Percentiles rank a stretch among this genome's conserved stretches.
Conservation (phyloP, 2,888 invertebrate species). For the Cephus spinipes region DNA sequence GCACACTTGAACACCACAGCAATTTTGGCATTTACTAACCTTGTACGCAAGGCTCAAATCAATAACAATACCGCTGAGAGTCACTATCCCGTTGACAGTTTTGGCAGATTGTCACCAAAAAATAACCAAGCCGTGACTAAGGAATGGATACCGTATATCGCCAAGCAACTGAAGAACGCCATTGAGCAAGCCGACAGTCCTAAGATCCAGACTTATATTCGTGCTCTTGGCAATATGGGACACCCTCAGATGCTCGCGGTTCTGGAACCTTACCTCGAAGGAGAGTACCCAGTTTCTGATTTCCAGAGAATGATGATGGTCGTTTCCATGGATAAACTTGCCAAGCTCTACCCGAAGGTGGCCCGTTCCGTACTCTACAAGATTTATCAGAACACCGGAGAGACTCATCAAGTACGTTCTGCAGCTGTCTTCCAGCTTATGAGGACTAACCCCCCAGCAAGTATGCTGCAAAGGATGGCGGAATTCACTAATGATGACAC, state of each 20-base stretch:
- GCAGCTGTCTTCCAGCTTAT: slow-evolving; percentile 75
- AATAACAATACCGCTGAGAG: slow-evolving; percentile 72
- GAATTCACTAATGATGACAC: slow-evolving; percentile 75
- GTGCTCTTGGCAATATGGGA: slow-evolving; percentile 76
- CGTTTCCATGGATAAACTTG: slow-evolving; percentile 70
- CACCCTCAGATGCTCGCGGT: slow-evolving; percentile 72
- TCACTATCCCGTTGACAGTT: slow-evolving; percentile 75
- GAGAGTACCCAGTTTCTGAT: slow-evolving; percentile 69
- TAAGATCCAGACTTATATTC: slow-evolving; percentile 73
- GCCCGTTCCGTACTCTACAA: slow-evolving; percentile 74
- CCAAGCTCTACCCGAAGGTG: slow-evolving; percentile 68
- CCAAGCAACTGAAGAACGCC: slow-evolving; percentile 70
- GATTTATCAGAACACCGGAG: slow-evolving; percentile 76
- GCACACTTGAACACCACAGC: slow-evolving; percentile 70
- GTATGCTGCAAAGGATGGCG: slow-evolving; percentile 79
- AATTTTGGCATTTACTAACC: slow-evolving; percentile 71
- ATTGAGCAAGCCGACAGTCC: slow-evolving; percentile 70
- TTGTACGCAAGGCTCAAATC: slow-evolving; percentile 73
- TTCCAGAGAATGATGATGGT: slow-evolving; percentile 77
- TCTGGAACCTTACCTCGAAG: slow-evolving; percentile 78
- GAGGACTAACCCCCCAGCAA: slow-evolving; percentile 72
- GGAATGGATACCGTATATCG: slow-evolving; percentile 73
- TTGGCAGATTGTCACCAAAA: slow-evolving; percentile 71
- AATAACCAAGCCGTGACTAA: slow-evolving; percentile 70
- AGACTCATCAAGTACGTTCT: slow-evolving; percentile 75